phyloP scores from a whole-genome alignment of 37 sponge, comb jelly and placozoan genomes.

The Tethya wilhelma region DNA sequence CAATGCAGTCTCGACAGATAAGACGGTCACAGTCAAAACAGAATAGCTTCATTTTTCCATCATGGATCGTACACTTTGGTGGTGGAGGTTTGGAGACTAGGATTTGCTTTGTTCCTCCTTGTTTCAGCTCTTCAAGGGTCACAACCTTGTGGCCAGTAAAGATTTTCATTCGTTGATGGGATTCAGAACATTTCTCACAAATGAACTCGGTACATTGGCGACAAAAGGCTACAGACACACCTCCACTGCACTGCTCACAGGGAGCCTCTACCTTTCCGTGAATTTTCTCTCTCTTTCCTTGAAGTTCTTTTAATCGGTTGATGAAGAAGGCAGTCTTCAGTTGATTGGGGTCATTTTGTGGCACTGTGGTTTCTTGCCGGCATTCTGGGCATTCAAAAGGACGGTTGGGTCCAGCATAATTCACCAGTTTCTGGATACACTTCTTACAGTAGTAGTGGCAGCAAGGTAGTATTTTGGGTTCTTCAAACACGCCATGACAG shows the following conservation, averaged over 20 bases:
- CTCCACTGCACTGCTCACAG: slow-evolving; percentile 28
- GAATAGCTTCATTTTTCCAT: slow-evolving; percentile 22
- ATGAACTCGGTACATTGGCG: slow-evolving; percentile 45
- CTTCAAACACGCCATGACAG: slow-evolving; percentile 29
- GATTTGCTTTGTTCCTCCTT: too few relatives aligned
- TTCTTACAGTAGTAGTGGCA: slow-evolving; percentile 53
- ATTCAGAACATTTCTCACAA: slow-evolving; percentile 25
- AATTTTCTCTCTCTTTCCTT: slow-evolving; percentile 17
- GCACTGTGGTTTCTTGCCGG: slow-evolving; percentile 9
- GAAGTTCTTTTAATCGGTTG: slow-evolving; percentile 30
- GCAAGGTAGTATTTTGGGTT: slow-evolving; percentile 51
- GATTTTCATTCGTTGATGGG: slow-evolving; percentile 22
- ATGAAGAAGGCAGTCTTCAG: slow-evolving; percentile 37
- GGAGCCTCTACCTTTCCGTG: slow-evolving; percentile 23
- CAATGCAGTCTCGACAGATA: slow-evolving; percentile 42
- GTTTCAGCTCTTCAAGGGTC: slow-evolving; percentile 15
- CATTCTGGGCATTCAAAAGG: slow-evolving; percentile 53
- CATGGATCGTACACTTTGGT: slow-evolving; percentile 17
- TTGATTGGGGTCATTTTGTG: slow-evolving; percentile 1
- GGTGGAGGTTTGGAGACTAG: slow-evolving; percentile 3
- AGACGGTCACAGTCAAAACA: slow-evolving; percentile 47
- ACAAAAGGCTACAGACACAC: slow-evolving; percentile 19
- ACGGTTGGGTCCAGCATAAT: not conserved
- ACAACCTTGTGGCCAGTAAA: slow-evolving; percentile 19
- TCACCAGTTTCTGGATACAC: slow-evolving; percentile 33